Evolutionary conservation across 2,797 vertebrate species (phyloP).

Genomic region (Pangasius larnaudii): DNA sequence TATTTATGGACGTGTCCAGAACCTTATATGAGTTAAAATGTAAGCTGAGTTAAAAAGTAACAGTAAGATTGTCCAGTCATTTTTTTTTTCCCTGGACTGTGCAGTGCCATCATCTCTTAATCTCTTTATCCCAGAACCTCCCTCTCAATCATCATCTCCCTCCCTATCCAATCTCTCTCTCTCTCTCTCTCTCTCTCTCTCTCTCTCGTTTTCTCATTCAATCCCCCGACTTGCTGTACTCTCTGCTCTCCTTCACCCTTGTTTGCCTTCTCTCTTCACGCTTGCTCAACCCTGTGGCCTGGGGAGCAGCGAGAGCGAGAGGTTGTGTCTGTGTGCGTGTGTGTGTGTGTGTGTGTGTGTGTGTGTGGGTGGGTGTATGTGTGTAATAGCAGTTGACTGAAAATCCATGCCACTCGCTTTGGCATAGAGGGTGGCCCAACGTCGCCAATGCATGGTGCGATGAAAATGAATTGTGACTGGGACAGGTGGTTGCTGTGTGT

Average conservation of each 20-base stretch:
- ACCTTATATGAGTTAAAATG: not conserved
- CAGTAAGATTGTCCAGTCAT: not conserved
- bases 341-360: not conserved
- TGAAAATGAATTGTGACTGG: conserved; percentile 44
- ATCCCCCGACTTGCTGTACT: conserved; percentile 14
- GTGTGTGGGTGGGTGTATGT: not conserved
- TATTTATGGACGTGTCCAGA: not conserved
- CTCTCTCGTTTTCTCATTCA: conserved; percentile 26
- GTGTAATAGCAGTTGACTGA: conserved; percentile 59
- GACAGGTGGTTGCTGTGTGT: conserved; percentile 40
- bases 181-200: conserved; percentile 20
- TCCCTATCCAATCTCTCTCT: conserved; percentile 17
- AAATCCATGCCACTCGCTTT: conserved; percentile 64
- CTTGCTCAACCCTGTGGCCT: conserved; percentile 18
- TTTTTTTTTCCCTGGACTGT: not conserved
- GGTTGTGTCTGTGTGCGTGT: not conserved
- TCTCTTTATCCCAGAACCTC: conserved; percentile 30
- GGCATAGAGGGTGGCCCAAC: conserved; percentile 55
- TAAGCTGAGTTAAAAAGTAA: not conserved
- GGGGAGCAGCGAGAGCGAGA: conserved; percentile 27
- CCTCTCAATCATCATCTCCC: conserved; percentile 23
- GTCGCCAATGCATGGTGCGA: conserved; percentile 41
- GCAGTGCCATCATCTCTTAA: conserved; percentile 44
- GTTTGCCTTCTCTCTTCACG: conserved; percentile 33
- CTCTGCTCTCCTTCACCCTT: conserved; percentile 27